Base-by-base conservation (phyloP, 2,797 vertebrate species). In the Enteromius afrohamiltoni region DNA sequence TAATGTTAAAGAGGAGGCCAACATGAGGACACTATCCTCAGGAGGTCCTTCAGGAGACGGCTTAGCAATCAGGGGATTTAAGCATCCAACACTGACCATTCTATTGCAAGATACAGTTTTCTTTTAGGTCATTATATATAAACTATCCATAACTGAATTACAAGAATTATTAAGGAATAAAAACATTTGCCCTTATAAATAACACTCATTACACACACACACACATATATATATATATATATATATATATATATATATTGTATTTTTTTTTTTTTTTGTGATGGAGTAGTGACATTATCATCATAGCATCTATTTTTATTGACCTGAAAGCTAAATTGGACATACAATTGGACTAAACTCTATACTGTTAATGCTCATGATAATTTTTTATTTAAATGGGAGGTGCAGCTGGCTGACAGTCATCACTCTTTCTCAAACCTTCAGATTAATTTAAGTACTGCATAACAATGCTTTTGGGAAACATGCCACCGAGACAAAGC, bases 361-460 rank as follows among this genome's bases (percentile, higher is more conserved):
- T n/a, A 29, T 1, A 21, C 37, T 0, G 6, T 13, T 70, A 79
- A 68, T 6, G 3, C 31, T 23, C 2, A 53, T 42, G 10, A 58
- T 45, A 70, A 40, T 71, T 79, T 85, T 89, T 87, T 84, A 79
- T 47, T 67, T 84, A 79, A 70, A 58, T 21, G 53, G 49, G 16
- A 45, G 51, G 37, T 80, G 49, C 14, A 65, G 19, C 40, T 45
- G 74, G 74, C 53, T 60, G 74, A 76, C 74, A 42, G 74, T 76
- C 53, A 60, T 76, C 55, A 40, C 31, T 71, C 58, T 51, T 53
- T 75, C 34, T 64, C 31, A 55, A 40, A 64, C 55, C 77, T 65
- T 37, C 49, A 71, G 58, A 65, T 47, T 3, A 67, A 34, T 84
- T 85, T 80, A 68, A 67, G 34, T 55, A 64, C 51, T 8, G 29